These are phyloP conservation scores for Drosophila kanapiae DNA, from an alignment of 1,140 invertebrate species.

Conservation along the genomic window DNA sequence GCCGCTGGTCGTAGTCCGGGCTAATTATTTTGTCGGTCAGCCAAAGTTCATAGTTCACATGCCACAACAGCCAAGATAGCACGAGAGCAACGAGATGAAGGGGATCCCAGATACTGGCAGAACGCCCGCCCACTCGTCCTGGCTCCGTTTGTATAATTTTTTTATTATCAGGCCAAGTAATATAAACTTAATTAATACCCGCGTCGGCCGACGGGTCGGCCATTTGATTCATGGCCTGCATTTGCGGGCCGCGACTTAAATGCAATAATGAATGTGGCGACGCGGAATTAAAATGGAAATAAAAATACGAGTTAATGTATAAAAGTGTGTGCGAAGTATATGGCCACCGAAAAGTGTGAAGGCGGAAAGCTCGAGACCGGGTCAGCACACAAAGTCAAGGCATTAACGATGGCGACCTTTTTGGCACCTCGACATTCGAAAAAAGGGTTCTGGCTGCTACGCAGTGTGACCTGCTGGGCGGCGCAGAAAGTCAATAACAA, in stretches of 20 bases:
- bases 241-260: constrained; percentile 55
- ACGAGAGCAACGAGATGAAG: neutral
- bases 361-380: constrained; percentile 16
- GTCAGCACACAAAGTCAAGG: constrained; percentile 34
- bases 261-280: constrained; percentile 66
- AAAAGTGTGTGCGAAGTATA: constrained; percentile 24
- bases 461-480: neutral
- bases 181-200: constrained; percentile 80
- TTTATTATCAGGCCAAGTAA: constrained; percentile 73
- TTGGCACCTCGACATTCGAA: constrained; percentile 17
- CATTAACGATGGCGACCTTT: constrained; percentile 36
- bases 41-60: constrained; percentile 81
- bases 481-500: neutral
- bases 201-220: constrained; percentile 24
- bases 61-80: constrained; percentile 25
- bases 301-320: constrained; percentile 14
- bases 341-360: constrained; percentile 30
- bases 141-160: constrained; percentile 55
- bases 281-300: constrained; percentile 26
- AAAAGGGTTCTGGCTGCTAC: neutral
- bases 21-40: constrained; percentile 82
- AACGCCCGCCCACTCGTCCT: constrained; percentile 17
- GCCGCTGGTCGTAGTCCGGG: constrained; percentile 28
- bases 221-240: constrained; percentile 76
- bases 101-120: constrained; percentile 5